Evolutionary conservation across 2,888 invertebrate species (phyloP), one percentile per base, ranked within the genome.

Genomic region (Epistrophe eligans): DNA sequence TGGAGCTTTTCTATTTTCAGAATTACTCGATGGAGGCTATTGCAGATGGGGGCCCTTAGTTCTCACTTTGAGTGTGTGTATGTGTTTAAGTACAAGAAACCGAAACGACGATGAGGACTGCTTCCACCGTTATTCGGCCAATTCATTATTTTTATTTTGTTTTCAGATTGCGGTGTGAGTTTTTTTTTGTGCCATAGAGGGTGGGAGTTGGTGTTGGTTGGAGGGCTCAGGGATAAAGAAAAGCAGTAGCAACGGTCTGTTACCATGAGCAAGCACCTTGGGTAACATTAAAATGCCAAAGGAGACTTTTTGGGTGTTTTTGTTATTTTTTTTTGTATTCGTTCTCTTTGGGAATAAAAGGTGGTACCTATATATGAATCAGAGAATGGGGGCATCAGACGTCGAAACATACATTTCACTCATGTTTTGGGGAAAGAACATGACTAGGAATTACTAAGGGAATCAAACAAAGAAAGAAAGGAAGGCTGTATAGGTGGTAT

Each of bases 231-330:
- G 35, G 40, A 70, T 58, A 45, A 66, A 45, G 43, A 72, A 74
- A 77, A 72, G 60, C 38, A 79, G 79, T 74, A 76, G 79, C 58
- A 74, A 66, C 87, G 83, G 87, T 72, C 83, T 87, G 87, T 87
- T 87, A 79, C 87, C 83, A 87, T 76, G 87, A 74, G 83, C 76
- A 87, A 79, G 83, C 87, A 87, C 87, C 87, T 87, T 87, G 83
- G 87, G 87, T 60, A 83, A 87, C 87, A 87, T 87, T 87, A 87
- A 87, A 87, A 87, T 79, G 79, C 87, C 79, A 82, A 79, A 85
- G 85, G 73, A 85, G 85, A 82, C 77, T 82, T 73, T 85, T 32
- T 77, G 62, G 79, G 62, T 62, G 19, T 24, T 19, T 43, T 55
- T 28, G 19, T 48, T 76, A 24, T 24, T 24, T 24, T 24, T 24